Conservation (phyloP, 1,140 invertebrate genomes). For the Drosophila sp. region DNA sequence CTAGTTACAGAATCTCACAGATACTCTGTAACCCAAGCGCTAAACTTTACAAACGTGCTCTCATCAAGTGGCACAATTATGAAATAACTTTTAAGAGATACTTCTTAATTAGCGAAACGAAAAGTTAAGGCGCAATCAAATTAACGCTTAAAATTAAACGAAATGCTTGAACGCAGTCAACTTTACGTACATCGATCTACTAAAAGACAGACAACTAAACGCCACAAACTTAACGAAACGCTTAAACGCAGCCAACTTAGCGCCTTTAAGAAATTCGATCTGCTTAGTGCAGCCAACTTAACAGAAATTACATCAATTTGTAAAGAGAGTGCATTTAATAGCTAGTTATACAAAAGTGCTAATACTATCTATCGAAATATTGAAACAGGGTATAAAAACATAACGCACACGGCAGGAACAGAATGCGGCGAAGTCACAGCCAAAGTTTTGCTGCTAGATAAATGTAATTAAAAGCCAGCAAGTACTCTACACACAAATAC, state of each 20-base stretch:
- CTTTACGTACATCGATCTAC: background rate
- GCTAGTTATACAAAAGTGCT: no score
- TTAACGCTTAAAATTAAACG: background rate
- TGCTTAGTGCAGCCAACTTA: no score
- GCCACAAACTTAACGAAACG: no score
- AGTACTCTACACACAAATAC: constrained; percentile 17
- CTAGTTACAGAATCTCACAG: background rate
- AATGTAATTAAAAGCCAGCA: constrained; percentile 78
- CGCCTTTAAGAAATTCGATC: no score
- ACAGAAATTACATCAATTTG: no score
- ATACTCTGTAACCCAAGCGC: constrained; percentile 18
- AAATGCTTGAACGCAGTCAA: background rate
- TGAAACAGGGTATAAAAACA: constrained; percentile 58
- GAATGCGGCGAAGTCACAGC: constrained; percentile 54
- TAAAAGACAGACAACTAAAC: no score
- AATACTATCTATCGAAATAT: no score
- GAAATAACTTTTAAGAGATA: background rate
- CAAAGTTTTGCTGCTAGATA: constrained; percentile 71
- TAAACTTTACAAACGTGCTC: constrained; percentile 10
- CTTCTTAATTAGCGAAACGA: background rate
- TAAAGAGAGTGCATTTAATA: no score
- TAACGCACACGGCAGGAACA: constrained; percentile 35
- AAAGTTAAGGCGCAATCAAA: background rate
- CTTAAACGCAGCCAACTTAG: no score
- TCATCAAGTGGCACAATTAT: constrained; percentile 4